Evolutionary conservation across 2,888 invertebrate species (phyloP).

Genomic region (Cantharis rufa): DNA sequence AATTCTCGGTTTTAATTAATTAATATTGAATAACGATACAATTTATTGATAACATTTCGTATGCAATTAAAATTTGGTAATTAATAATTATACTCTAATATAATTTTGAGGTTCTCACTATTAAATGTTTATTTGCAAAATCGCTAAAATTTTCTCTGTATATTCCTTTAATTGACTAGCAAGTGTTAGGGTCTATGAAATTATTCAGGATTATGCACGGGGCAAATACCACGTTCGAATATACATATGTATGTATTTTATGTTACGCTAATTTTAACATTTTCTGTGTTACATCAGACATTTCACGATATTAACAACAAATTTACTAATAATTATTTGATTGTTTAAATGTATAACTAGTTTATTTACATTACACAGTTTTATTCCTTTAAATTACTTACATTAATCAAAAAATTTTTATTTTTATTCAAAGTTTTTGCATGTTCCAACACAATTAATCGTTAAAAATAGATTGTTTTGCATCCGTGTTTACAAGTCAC

Average conservation of each 20-base stretch:
- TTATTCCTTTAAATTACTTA: not conserved
- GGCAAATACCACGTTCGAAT: conserved; percentile 23
- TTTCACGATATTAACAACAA: not conserved
- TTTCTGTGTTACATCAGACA: not conserved
- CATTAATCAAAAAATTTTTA: not conserved
- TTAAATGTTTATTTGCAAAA: conserved; percentile 16
- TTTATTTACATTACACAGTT: not conserved
- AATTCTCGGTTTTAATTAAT: not conserved
- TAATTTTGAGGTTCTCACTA: not conserved
- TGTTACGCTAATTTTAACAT: conserved; percentile 14
- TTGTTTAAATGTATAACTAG: not conserved
- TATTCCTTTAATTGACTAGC: conserved; percentile 20
- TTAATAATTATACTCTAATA: not conserved
- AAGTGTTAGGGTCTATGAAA: conserved; percentile 28
- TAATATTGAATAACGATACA: not conserved
- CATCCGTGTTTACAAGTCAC: not conserved
- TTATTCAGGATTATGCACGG: conserved; percentile 28
- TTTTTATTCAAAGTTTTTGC: not conserved
- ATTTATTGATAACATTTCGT: not conserved
- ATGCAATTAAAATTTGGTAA: not conserved
- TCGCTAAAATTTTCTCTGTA: conserved; percentile 13
- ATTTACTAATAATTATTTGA: not conserved
- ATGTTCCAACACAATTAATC: not conserved
- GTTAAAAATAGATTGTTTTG: not conserved
- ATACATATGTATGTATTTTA: conserved; percentile 19